These are phyloP conservation scores for Trichonephila clavipes DNA, from an alignment of 1,140 invertebrate species.

Conservation along the genomic window DNA sequence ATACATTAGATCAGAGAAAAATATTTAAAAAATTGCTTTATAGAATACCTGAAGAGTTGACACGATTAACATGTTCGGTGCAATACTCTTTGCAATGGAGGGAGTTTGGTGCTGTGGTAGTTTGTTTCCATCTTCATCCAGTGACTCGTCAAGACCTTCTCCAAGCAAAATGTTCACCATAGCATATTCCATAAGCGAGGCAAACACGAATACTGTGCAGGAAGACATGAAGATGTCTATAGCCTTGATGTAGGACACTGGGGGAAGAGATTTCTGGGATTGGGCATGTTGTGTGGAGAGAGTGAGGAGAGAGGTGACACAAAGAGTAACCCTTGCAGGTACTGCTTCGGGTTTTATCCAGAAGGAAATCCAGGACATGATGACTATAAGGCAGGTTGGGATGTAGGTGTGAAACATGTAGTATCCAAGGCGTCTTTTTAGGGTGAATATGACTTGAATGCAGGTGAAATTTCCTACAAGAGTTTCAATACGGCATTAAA, in stretches of 20 bases:
- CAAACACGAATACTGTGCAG: slow-evolving; percentile 88
- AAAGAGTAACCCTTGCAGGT: slow-evolving; percentile 80
- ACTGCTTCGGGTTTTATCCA: slow-evolving; percentile 82
- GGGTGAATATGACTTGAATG: slow-evolving; percentile 89
- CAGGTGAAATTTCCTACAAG: slow-evolving; percentile 45
- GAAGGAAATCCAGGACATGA: slow-evolving; percentile 81
- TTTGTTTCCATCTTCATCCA: slow-evolving; percentile 36
- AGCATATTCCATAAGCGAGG: slow-evolving; percentile 96
- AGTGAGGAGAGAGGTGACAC: slow-evolving; percentile 85
- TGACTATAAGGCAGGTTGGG: slow-evolving; percentile 82
- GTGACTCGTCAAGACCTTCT: slow-evolving; percentile 79
- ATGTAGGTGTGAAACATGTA: slow-evolving; percentile 94
- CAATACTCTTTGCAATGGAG: not conserved
- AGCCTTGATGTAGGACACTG: slow-evolving; percentile 92
- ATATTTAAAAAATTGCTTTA: not conserved
- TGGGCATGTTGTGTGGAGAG: slow-evolving; percentile 87
- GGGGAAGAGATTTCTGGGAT: slow-evolving; percentile 88
- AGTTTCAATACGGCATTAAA: too few relatives aligned
- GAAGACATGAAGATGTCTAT: slow-evolving; percentile 78
- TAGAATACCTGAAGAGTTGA: not conserved
- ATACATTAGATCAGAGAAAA: not conserved
- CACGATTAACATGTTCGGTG: slow-evolving; percentile 8
- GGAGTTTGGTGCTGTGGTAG: not conserved
- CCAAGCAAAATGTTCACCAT: slow-evolving; percentile 80
- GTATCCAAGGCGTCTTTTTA: slow-evolving; percentile 91